These are phyloP conservation scores for Ischnus inquisitorius DNA, from an alignment of 2,888 invertebrate genomes.

Conservation along the genomic window DNA sequence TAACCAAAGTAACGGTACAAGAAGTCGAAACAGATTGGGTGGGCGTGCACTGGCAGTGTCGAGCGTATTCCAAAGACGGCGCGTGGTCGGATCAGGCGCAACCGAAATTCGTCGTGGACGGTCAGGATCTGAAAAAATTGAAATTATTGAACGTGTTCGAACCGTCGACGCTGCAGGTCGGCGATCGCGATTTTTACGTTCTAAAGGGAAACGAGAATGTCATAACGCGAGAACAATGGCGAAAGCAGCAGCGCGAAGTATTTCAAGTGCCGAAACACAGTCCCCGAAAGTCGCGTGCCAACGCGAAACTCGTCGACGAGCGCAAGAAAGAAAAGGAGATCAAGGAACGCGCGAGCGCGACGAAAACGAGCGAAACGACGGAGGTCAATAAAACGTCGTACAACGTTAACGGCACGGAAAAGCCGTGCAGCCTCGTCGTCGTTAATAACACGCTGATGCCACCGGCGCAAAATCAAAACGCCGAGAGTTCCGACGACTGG, in stretches of 20 bases:
- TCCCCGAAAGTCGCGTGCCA: slow-evolving; percentile 80
- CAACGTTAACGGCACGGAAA: slow-evolving; percentile 72
- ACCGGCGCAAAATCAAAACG: slow-evolving; percentile 76
- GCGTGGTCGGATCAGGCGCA: slow-evolving; percentile 88
- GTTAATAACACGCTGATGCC: slow-evolving; percentile 76
- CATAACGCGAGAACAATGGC: slow-evolving; percentile 93
- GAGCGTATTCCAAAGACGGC: slow-evolving; percentile 88
- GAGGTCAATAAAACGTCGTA: slow-evolving; percentile 67
- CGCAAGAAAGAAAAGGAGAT: slow-evolving; percentile 75
- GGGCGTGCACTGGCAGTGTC: slow-evolving; percentile 95
- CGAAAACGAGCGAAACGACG: slow-evolving; percentile 39
- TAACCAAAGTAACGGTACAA: slow-evolving; percentile 90
- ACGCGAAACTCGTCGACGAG: slow-evolving; percentile 77
- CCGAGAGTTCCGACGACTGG: slow-evolving; percentile 85
- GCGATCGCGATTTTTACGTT: slow-evolving; percentile 94
- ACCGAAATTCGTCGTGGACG: slow-evolving; percentile 89
- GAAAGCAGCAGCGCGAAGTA: slow-evolving; percentile 83
- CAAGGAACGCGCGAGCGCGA: slow-evolving; percentile 66
- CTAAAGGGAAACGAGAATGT: slow-evolving; percentile 92
- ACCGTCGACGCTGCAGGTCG: slow-evolving; percentile 95
- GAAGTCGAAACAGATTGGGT: slow-evolving; percentile 93
- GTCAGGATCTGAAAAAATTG: slow-evolving; percentile 93
- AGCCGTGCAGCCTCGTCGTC: slow-evolving; percentile 52
- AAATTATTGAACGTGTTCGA: slow-evolving; percentile 95
- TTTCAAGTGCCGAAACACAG: slow-evolving; percentile 84